Evolutionary conservation across 2,888 invertebrate species (phyloP).

Genomic region (Eupsilia transversa): DNA sequence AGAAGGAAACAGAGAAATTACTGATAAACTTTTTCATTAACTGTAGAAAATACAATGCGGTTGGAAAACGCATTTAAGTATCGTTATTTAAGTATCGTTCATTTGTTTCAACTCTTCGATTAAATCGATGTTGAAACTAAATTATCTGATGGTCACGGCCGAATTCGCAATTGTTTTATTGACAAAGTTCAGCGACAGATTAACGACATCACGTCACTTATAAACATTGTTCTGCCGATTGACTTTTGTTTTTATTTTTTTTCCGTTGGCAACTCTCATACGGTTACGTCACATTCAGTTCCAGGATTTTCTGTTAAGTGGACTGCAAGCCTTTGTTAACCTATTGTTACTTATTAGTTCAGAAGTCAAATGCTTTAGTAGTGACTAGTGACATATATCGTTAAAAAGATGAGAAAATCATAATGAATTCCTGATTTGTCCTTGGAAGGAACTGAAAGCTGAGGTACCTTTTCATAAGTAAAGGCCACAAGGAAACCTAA

Average conservation of each 20-base stretch:
- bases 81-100: background rate
- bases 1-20: too few relatives aligned
- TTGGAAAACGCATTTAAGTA: too few relatives aligned
- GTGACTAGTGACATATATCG: too few relatives aligned
- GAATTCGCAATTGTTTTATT: slow-evolving; percentile 35
- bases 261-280: background rate
- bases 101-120: slow-evolving; percentile 4
- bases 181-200: slow-evolving; percentile 30
- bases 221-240: slow-evolving; percentile 1
- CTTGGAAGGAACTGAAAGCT: background rate
- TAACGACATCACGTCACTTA: slow-evolving; percentile 36
- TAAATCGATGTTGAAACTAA: slow-evolving; percentile 23
- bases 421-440: background rate
- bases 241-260: background rate
- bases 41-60: too few relatives aligned
- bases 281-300: background rate
- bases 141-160: slow-evolving; percentile 55
- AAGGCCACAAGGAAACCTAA: background rate
- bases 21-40: too few relatives aligned
- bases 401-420: background rate
- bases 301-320: background rate
- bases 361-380: background rate
- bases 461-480: background rate
- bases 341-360: background rate
- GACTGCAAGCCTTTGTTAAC: background rate